phyloP scores from a whole-genome alignment of 2,888 invertebrate species.

The Lasiommata megera region DNA sequence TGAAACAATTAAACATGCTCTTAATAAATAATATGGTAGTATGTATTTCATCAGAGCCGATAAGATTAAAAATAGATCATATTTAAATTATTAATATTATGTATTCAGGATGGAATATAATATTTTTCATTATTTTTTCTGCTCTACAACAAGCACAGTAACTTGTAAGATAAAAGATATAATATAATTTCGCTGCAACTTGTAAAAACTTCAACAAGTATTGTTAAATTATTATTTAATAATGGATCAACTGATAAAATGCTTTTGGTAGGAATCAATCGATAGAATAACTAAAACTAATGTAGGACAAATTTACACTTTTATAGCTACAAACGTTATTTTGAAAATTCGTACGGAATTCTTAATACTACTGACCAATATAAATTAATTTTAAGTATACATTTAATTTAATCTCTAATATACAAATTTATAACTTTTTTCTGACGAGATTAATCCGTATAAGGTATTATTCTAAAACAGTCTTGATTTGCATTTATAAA shows the following conservation, averaged over 20 bases:
- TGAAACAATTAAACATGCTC: background rate
- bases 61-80: background rate
- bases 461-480: constrained; percentile 21
- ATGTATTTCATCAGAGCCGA: background rate
- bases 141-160: background rate
- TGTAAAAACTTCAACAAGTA: constrained; percentile 16
- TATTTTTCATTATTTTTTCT: background rate
- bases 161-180: background rate
- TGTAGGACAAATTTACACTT: no score
- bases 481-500: constrained; percentile 25
- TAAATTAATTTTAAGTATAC: background rate
- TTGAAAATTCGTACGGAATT: background rate
- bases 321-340: background rate
- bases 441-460: constrained; percentile 17
- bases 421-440: constrained; percentile 1
- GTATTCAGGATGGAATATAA: no score
- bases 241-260: background rate
- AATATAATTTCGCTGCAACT: constrained; percentile 8
- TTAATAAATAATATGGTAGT: background rate
- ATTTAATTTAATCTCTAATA: constrained; percentile 5
- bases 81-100: no score
- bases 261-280: background rate
- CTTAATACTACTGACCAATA: constrained; percentile 3
- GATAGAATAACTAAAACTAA: no score
- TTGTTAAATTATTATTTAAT: constrained; percentile 14